Evolutionary conservation across 2,888 invertebrate species (phyloP), one percentile per base, ranked within the genome.

Genomic region (Brenthis ino): DNA sequence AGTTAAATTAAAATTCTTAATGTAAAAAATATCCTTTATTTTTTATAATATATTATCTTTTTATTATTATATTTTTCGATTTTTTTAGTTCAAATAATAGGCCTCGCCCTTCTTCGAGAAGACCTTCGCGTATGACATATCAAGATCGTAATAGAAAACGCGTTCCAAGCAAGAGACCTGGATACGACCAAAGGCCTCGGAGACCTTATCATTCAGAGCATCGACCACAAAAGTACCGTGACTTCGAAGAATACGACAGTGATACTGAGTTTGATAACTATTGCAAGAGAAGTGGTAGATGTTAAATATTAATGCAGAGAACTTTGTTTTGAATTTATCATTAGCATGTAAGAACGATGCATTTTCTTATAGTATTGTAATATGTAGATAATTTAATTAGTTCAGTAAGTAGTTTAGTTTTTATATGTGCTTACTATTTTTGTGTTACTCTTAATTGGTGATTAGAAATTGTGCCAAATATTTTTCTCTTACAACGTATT

Each of bases 281-380:
- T 68, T 89, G 89, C 70, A 86, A 83, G 74, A 84, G 83, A 78
- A 87, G 82, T 69, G 85, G 89, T 24, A 84, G 82, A 64, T 90
- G 88, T 76, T 88, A 54, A 16, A 11, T 24, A 33, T 28, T 55
- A 37, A 13, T 28, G 33, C 53, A 51, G 11, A 14, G 14, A 43
- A 51, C 51, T 47, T 51, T 50, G 33, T 48, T 43, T 24, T 37
- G 56, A 37, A 14, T 33, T 50, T 28, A 55, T 53, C 50, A 24
- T 65, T 47, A 51, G 28, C 61, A 53, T 28, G 24, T 50, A 54
- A n/a, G 33, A 68, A 55, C 8, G 16, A 61, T 65, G 69, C 69
- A 69, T 69, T 69, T 69, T 65, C 61, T 56, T 61, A 57, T 61
- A 67, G 60, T 69, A 60, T 67, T 63, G 56, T 75, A 73, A 71